Base-by-base conservation (phyloP, 2,888 invertebrate genomes). In the Calephelis perditalis region DNA sequence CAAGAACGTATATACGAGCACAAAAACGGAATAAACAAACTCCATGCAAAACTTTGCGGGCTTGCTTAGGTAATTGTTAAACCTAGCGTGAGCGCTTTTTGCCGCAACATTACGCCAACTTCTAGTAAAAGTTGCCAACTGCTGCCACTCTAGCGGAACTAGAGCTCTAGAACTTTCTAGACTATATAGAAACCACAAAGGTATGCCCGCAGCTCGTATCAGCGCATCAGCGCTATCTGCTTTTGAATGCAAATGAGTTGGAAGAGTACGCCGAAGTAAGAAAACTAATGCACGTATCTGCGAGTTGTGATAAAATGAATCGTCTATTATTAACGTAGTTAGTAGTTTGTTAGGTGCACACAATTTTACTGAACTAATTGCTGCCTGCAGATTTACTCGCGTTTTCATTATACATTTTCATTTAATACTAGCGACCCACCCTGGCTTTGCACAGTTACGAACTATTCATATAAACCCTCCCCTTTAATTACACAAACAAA, bases 181-280 rank as follows among this genome's bases (percentile, higher is more conserved):
- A 87, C 87, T 84, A 79, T 77, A 79, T 81, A 77, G 78, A 76
- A 78, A 79, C 83, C 84, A 89, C 88, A 89, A 88, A 89, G 88
- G 89, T 86, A 83, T 72, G 79, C 69, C 70, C 71, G 74, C 60
- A 56, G 46, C 74, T 71, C 74, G 74, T 85, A 84, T 86, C 86
- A 82, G 76, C 72, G 74, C 84, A 89, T 89, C 89, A 81, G 73
- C 81, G 78, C 83, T 90, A 90, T 90, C 90, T 89, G 87, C 89
- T 89, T 86, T 89, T 82, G 82, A 83, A 89, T 89, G 86, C 86
- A 89, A 89, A 90, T 90, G 89, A 90, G 89, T 88, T 85, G 82
- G 85, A 89, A 89, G 89, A 89, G 84, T 88, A 74, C 79, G 82
- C 70, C 75, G 72, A 75, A 79, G 82, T 85, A 89, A 90, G 89